Conservation (phyloP, 2,113 vertebrate species). For the human (Homo sapiens) region GRCh38 chr22:44983001-44983500, state of each 20-base stretch:
- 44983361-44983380: background rate
- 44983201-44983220: too few relatives aligned
- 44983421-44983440: fast-evolving
- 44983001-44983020: too few relatives aligned
- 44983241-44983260: background rate
- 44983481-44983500: background rate
- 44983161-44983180: too few relatives aligned
- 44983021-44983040: too few relatives aligned
- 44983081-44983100: too few relatives aligned
- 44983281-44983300: fast-evolving
- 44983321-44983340: background rate
- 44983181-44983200: too few relatives aligned
- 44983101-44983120: too few relatives aligned
- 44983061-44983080: too few relatives aligned
- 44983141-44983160: too few relatives aligned
- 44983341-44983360: background rate
- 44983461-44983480: fast-evolving
- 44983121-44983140: too few relatives aligned
- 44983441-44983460: fast-evolving
- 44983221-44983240: too few relatives aligned
- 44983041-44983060: too few relatives aligned
- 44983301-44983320: background rate
- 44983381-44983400: background rate
- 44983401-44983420: fast-evolving
- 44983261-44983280: fast-evolving